Evolutionary conservation across 37 sponge, comb jelly and placozoan genomes (phyloP).

Genomic region (Chondrosia reniformis): DNA sequence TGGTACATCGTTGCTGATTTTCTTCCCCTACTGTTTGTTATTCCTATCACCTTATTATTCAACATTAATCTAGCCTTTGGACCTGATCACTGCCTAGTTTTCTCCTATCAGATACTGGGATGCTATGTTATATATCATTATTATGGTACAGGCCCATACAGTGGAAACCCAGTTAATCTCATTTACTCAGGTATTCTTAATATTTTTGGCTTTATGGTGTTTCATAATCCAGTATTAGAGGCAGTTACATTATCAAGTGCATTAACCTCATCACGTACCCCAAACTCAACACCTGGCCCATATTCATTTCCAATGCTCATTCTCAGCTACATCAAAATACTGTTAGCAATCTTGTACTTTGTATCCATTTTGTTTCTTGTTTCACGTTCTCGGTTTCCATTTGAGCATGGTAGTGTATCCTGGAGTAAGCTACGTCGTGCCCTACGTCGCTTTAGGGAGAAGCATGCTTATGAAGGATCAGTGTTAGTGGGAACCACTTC

Average conservation of each 20-base stretch:
- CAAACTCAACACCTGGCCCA: neutral
- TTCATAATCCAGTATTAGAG: neutral
- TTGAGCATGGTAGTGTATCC: neutral
- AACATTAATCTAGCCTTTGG: constrained; percentile 17
- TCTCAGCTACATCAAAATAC: neutral
- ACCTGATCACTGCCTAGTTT: neutral
- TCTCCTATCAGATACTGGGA: constrained; percentile 9
- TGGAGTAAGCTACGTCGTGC: neutral
- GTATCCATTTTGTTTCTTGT: neutral
- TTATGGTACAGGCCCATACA: neutral
- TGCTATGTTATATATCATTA: neutral
- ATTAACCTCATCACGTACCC: no score
- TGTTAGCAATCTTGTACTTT: neutral
- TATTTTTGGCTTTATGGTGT: neutral
- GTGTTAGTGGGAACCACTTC: neutral
- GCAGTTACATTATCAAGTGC: no score
- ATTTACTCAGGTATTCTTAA: neutral
- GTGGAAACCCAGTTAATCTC: neutral
- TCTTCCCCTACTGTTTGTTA: neutral
- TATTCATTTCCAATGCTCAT: no score
- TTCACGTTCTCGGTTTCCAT: neutral
- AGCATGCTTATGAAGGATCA: neutral
- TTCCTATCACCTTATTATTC: constrained; percentile 6
- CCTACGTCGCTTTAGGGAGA: constrained; percentile 2
- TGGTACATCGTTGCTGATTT: neutral